A percentile compares a stretch with the other conserved stretches of the same genome.
Conservation (phyloP, 37 sponge, comb jelly and placozoan species). For the Mnemiopsis leidyi region DNA sequence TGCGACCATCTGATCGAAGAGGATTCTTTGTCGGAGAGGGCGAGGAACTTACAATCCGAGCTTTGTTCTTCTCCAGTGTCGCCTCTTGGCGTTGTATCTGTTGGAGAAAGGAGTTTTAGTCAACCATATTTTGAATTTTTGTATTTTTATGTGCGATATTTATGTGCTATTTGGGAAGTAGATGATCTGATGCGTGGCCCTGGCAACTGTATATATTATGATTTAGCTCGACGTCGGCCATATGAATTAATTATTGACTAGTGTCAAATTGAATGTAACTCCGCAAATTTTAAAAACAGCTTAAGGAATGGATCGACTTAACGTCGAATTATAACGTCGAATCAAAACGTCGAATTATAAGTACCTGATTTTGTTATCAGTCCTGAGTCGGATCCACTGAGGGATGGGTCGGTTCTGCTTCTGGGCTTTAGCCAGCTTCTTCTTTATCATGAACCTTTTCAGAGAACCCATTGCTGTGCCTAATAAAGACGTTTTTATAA, state of each 20-base stretch:
- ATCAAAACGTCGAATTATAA: background rate
- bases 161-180: too few species aligned
- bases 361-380: constrained; percentile 84
- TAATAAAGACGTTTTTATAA: too few species aligned
- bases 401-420: constrained; percentile 92
- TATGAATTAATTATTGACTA: too few species aligned
- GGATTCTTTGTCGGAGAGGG: background rate
- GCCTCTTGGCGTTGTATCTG: constrained; percentile 81
- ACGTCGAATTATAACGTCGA: too few species aligned
- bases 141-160: too few species aligned
- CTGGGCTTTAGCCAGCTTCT: constrained; percentile 80
- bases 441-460: constrained; percentile 88
- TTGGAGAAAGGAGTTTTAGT: background rate
- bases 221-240: too few species aligned
- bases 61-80: constrained; percentile 80
- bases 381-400: constrained; percentile 95
- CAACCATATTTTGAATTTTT: too few species aligned
- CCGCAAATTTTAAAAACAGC: too few species aligned
- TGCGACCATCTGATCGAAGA: background rate
- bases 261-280: too few species aligned
- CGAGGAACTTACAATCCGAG: constrained; percentile 68
- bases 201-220: too few species aligned
- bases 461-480: constrained; percentile 75
- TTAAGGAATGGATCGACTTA: too few species aligned
- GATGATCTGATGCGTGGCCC: too few species aligned